A percentile compares a stretch with the other conserved stretches of the same genome.
phyloP scores from a whole-genome alignment of 2,888 invertebrate genomes.

The Dolichopus griseipennis region DNA sequence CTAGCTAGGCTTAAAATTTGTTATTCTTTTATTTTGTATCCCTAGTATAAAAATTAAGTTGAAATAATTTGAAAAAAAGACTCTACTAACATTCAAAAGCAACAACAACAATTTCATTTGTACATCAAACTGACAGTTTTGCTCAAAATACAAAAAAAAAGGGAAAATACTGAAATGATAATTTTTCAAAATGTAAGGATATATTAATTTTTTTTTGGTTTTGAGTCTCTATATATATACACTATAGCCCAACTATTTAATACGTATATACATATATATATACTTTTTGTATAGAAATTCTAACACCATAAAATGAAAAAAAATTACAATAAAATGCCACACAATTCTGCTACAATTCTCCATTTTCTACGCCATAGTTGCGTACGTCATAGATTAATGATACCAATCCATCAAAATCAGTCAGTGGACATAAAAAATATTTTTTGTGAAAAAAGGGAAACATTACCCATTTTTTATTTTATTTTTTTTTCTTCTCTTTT shows the following conservation, averaged over 20 bases:
- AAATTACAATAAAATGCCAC: conserved; percentile 20
- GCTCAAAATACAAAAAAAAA: background rate
- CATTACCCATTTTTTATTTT: conserved; percentile 4
- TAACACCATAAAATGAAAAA: conserved; percentile 24
- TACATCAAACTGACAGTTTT: background rate
- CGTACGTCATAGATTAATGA: conserved; percentile 47
- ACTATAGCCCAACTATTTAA: background rate
- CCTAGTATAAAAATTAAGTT: too few relatives aligned
- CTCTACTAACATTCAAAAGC: too few relatives aligned
- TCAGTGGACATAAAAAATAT: conserved; percentile 40
- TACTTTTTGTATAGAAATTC: conserved; percentile 20
- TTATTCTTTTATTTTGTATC: background rate
- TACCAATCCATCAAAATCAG: conserved; percentile 43
- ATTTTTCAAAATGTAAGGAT: conserved; percentile 6
- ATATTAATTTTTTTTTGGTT: background rate
- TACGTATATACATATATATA: conserved; percentile 11
- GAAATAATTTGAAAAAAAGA: too few relatives aligned
- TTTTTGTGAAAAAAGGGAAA: background rate
- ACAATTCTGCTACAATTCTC: conserved; percentile 18
- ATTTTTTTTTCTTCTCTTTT: background rate
- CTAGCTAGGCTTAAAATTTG: background rate
- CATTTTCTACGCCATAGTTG: conserved; percentile 37
- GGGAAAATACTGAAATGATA: background rate
- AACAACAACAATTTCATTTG: background rate
- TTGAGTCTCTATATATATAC: background rate